Evolutionary conservation across 2,888 invertebrate genomes (phyloP).

Genomic region (Tubulanus polymorphus): DNA sequence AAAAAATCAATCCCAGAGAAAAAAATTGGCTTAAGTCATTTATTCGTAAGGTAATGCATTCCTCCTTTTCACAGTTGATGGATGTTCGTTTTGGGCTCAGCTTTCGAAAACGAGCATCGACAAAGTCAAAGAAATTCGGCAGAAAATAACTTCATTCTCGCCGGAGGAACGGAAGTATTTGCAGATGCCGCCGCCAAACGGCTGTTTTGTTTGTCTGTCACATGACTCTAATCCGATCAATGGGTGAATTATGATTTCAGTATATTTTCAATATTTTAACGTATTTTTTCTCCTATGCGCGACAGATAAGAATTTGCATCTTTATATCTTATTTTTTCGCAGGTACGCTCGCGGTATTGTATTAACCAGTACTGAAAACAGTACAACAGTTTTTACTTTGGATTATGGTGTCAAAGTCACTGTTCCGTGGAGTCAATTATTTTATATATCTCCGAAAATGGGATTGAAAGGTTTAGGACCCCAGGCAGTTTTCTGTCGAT

Average conservation of each 20-base stretch:
- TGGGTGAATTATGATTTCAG: no score
- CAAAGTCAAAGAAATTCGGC: neutral
- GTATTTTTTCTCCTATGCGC: no score
- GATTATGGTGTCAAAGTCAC: neutral
- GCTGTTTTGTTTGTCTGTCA: slow-evolving; percentile 1
- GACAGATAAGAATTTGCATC: no score
- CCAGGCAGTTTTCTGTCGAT: neutral
- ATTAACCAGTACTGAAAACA: neutral
- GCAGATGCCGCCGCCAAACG: neutral
- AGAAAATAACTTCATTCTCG: neutral
- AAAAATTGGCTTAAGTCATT: no score
- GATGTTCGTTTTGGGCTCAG: neutral
- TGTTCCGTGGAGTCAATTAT: neutral
- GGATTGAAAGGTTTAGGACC: neutral
- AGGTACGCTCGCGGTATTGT: neutral
- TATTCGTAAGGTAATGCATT: no score
- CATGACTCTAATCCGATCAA: no score
- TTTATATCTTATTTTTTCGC: no score
- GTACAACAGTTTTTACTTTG: neutral
- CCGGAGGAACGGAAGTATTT: neutral
- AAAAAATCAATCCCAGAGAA: no score
- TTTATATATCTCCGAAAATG: neutral
- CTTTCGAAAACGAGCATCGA: neutral
- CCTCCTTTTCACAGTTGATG: no score
- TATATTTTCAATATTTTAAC: no score